Base-by-base conservation (phyloP, 37 sponge, comb jelly and placozoan species). In the Mnemiopsis leidyi region DNA sequence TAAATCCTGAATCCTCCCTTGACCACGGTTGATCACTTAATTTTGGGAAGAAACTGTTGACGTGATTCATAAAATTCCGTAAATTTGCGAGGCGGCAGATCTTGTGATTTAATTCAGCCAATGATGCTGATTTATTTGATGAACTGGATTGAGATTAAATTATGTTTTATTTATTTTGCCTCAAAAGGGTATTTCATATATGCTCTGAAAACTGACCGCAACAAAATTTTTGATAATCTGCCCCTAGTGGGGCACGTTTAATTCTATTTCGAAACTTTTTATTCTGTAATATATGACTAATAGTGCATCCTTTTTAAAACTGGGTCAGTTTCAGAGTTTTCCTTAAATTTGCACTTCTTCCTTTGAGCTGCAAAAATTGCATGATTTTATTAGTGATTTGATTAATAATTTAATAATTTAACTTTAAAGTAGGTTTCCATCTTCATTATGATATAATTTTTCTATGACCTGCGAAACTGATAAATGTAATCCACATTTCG, bases 81-180 rank as follows among this genome's bases (percentile, higher is more conserved):
- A 48, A 48, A 5, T 48, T 48, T 5, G 13, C 61, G 13, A 48
- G 61, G 13, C n/a, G n/a, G n/a, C 61, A 48, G 61, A 48, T 5
- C 61, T 48, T 48, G 61, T 48, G 61, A 48, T 48, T 48, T 48
- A 48, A 18, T 18, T 5, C 61, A 48, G 61, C 61, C 61, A 48
- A 48, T 48, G 61, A 48, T 13, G 13, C 61, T 48, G 61, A 48
- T 48, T 13, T 48, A 69, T 69, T 69, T 69, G 73, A 69, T 69
- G 73, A 69, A 69, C 24, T 69, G 73, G 29, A 69, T 69, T 69
- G 73, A 69, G 73, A 69, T 69, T 69, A 69, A 69, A 69, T 69
- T 69, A 69, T 69, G 73, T 69, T 69, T 69, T 69, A 69, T 69
- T 69, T 69, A 69, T 69, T 69, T 69, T 69, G 73, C 73, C 73